phyloP scores from a whole-genome alignment of 2,113 vertebrate genomes.

The Nyctibius bracteatus region DNA sequence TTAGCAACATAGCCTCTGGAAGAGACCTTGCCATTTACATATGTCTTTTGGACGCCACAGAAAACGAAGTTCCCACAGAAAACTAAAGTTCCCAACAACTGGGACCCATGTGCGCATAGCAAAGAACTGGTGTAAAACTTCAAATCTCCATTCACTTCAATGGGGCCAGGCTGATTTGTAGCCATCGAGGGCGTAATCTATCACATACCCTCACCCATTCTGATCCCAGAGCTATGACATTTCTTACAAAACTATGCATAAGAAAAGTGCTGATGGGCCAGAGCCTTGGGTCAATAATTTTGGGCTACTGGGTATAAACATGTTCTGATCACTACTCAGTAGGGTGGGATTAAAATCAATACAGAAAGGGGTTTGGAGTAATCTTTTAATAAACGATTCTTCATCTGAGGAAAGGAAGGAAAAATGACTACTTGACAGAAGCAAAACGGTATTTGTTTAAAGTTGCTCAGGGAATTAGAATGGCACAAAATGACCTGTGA shows the following conservation, averaged over 20 bases:
- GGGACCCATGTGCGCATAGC: neutral
- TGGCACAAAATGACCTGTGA: neutral
- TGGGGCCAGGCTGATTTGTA: neutral
- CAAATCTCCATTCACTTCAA: neutral
- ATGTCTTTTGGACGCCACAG: neutral
- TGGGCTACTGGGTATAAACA: neutral
- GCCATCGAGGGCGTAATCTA: neutral
- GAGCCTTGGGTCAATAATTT: neutral
- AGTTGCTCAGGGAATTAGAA: neutral
- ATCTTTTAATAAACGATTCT: neutral
- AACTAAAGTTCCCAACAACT: neutral
- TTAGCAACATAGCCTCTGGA: neutral
- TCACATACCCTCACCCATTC: neutral
- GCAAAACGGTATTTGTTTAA: constrained; percentile 31
- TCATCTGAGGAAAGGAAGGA: neutral
- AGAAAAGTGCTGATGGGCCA: neutral
- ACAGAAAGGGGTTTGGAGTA: neutral
- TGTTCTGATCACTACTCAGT: neutral
- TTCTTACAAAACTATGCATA: neutral
- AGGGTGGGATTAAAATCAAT: neutral
- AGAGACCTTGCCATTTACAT: neutral
- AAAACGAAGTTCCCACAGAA: neutral
- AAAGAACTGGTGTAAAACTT: neutral
- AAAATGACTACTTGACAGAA: neutral
- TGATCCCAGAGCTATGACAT: neutral